These are phyloP conservation scores for Pteruthius melanotis DNA, from an alignment of 2,113 vertebrate species.

Conservation along the genomic window DNA sequence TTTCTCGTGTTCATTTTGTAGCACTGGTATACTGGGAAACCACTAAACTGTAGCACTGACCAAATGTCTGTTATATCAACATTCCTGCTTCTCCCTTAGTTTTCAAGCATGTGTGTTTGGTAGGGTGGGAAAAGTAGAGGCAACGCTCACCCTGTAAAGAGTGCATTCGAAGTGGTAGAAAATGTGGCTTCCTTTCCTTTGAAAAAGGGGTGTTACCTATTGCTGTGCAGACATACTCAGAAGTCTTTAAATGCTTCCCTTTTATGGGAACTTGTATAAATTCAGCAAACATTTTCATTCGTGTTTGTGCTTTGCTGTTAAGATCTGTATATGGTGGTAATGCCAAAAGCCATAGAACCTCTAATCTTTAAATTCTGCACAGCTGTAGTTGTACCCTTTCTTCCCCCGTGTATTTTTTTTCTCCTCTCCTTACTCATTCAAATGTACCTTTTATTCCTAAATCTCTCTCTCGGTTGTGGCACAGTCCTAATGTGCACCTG, in stretches of 20 bases:
- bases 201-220: constrained; percentile 73
- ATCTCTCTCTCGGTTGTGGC: constrained; percentile 72
- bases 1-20: constrained; percentile 46
- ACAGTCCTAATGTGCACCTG: constrained; percentile 67
- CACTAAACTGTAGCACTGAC: constrained; percentile 20
- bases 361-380: constrained; percentile 66
- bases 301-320: not conserved
- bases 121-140: constrained; percentile 56
- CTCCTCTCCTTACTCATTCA: constrained; percentile 60
- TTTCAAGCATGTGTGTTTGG: constrained; percentile 71
- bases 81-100: constrained; percentile 70
- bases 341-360: not conserved
- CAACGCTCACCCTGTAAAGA: constrained; percentile 18
- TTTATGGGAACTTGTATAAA: not conserved
- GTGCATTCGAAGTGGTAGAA: constrained; percentile 44
- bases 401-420: constrained; percentile 56
- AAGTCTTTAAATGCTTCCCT: not conserved
- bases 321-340: not conserved
- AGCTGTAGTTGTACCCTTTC: constrained; percentile 74
- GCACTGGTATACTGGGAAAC: constrained; percentile 55
- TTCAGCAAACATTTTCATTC: not conserved
- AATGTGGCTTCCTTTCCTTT: constrained; percentile 69
- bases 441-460: constrained; percentile 75
- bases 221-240: constrained; percentile 73
- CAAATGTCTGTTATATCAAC: constrained; percentile 48